Evolutionary conservation across 1,140 invertebrate species (phyloP).

Genomic region (Polyergus mexicanus): DNA sequence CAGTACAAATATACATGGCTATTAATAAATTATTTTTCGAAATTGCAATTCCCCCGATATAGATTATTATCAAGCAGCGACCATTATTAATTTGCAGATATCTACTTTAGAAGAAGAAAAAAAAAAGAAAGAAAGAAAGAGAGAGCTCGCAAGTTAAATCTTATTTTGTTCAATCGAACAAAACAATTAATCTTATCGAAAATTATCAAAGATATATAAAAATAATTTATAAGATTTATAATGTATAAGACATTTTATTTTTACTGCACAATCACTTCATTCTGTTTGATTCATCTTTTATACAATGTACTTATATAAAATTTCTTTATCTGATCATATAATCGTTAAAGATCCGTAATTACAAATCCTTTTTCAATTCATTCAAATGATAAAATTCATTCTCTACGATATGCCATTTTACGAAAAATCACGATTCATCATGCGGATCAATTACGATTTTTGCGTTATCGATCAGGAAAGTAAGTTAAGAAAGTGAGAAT

Average conservation of each 20-base stretch:
- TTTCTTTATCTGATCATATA: neutral
- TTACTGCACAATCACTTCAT: neutral
- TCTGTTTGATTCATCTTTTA: neutral
- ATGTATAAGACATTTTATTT: neutral
- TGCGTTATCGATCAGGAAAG: too few species aligned
- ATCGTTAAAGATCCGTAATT: neutral
- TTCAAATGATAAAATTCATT: neutral
- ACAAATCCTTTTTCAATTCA: neutral
- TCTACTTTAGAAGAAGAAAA: neutral
- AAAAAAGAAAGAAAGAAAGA: too few species aligned
- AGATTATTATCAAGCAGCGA: conserved; percentile 1
- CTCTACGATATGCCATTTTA: neutral
- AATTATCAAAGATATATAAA: neutral
- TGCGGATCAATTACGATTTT: neutral
- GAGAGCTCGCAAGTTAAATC: neutral
- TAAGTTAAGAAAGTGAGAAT: neutral
- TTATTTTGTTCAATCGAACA: conserved; percentile 7
- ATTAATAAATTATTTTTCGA: conserved; percentile 49
- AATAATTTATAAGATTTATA: neutral
- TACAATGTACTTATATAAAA: neutral
- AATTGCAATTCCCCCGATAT: neutral
- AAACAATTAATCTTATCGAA: neutral
- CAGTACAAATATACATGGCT: neutral
- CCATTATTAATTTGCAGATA: conserved; percentile 40
- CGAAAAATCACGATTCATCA: neutral